phyloP scores from a whole-genome alignment of 2,113 vertebrate species.

The Cygnus atratus region DNA sequence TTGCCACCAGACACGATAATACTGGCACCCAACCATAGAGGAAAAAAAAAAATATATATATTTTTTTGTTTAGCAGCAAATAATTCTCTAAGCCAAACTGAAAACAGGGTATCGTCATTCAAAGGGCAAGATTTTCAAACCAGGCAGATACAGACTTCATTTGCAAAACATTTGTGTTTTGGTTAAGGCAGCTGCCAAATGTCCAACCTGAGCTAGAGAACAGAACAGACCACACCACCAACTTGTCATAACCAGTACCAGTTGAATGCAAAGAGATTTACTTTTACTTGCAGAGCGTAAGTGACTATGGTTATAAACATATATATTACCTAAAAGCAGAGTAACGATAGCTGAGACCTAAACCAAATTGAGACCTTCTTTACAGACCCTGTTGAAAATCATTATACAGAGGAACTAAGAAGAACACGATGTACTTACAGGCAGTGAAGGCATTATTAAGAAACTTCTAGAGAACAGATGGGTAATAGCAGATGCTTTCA shows the following conservation, averaged over 20 bases:
- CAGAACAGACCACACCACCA: neutral
- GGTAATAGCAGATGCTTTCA: neutral
- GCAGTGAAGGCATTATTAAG: neutral
- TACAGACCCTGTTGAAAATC: neutral
- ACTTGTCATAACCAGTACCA: neutral
- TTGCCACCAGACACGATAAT: neutral
- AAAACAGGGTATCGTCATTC: neutral
- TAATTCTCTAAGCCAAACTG: neutral
- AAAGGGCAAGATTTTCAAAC: neutral
- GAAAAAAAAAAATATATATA: neutral
- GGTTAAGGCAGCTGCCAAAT: neutral
- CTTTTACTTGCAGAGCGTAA: neutral
- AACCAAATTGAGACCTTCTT: neutral
- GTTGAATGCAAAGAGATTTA: neutral
- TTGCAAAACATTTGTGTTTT: neutral
- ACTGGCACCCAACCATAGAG: neutral
- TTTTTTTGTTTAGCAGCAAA: neutral
- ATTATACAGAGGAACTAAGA: neutral
- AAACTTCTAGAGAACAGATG: neutral
- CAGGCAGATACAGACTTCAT: neutral
- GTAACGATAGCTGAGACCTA: neutral
- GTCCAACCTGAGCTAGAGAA: neutral
- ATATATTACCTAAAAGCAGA: neutral
- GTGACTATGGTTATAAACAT: accelerated
- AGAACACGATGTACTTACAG: neutral